Evolutionary conservation across 2,797 vertebrate genomes (phyloP).

Genomic region (Brachyalestes nurse): DNA sequence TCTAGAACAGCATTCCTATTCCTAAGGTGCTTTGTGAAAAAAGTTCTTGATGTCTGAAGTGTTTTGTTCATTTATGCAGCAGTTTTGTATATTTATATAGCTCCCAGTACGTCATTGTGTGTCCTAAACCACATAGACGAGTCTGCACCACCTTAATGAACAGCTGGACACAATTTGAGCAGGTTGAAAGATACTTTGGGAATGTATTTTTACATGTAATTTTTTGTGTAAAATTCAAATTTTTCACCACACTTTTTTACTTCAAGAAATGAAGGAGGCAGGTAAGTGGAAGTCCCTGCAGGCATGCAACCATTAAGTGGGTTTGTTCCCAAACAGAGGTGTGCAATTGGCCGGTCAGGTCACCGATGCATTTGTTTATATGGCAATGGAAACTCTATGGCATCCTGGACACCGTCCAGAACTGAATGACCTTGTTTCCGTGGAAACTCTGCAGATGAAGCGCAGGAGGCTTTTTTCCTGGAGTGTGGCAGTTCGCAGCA

Average conservation of each 20-base stretch:
- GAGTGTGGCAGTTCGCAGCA: slow-evolving; percentile 1
- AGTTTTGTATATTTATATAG: too few relatives aligned
- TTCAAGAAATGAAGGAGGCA: slow-evolving; percentile 19
- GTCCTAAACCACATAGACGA: too few relatives aligned
- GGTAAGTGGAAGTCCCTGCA: slow-evolving; percentile 35
- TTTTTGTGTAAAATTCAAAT: not conserved
- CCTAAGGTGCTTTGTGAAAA: too few relatives aligned
- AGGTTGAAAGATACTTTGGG: too few relatives aligned
- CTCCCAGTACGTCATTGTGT: too few relatives aligned
- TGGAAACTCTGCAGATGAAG: slow-evolving; percentile 50
- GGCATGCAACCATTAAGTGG: slow-evolving; percentile 33
- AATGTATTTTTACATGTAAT: too few relatives aligned
- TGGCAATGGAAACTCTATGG: slow-evolving; percentile 35
- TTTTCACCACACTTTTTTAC: too few relatives aligned
- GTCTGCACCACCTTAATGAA: too few relatives aligned
- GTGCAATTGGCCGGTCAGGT: slow-evolving; percentile 13
- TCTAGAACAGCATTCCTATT: too few relatives aligned
- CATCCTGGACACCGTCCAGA: slow-evolving; percentile 35
- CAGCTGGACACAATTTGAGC: too few relatives aligned
- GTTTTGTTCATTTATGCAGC: too few relatives aligned
- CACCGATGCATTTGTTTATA: slow-evolving; percentile 33
- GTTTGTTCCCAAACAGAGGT: slow-evolving; percentile 10
- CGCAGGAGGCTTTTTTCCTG: slow-evolving; percentile 45
- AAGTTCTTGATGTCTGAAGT: too few relatives aligned
- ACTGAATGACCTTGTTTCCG: slow-evolving; percentile 49